Evolutionary conservation across 2,113 vertebrate genomes (phyloP), one percentile per base, ranked within the genome.

Genomic region (Bolborhynchus lineola): DNA sequence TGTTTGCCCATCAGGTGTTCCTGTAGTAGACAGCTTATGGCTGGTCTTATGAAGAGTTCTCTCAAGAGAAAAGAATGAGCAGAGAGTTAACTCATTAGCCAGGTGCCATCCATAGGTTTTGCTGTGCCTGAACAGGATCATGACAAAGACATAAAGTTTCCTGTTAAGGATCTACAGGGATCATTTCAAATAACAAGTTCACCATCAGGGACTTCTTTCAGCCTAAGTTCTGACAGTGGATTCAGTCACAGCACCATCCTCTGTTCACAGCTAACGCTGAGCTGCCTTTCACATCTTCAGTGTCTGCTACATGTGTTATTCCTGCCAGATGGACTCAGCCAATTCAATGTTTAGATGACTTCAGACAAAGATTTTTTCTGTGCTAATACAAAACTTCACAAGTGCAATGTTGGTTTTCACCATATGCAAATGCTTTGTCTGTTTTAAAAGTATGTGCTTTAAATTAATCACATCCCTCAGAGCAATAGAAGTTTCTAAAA

Each of bases 291-390:
- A 42, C 14, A 37, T 23, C 16, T 71, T 52, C 39, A 33, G 24
- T 0, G 1, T 62, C 71, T 82, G 44, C 44, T 69, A 37, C 4
- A 4, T 0, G 0, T 29, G 11, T 21, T 65, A 2, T 35, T 86
- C n/a, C 63, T 85, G 57, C 5, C 53, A 57, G 35, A 31, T 47
- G 11, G 23, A 13, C 23, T 64, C 35, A 90, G 71, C 4, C 5
- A 2, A 47, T 65, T 88, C 44, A 19, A 15, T 11, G 4, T 28
- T 80, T 46, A 53, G 8, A 49, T 77, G 5, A 63, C 28, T 44
- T 15, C 16, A 57, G 8, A 41, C 8, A 79, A 79, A 57, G 16
- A 29, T 18, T 33, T 81, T 63, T 65, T 55, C 28, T 24, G 3
- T 8, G 6, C n/a, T 71, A 39, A n/a, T 52, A 42, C 2, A 10